A percentile compares a stretch with the other conserved stretches of the same genome.
Evolutionary conservation across 2,113 vertebrate genomes (phyloP).

Genomic region (Eubucco bourcierii): DNA sequence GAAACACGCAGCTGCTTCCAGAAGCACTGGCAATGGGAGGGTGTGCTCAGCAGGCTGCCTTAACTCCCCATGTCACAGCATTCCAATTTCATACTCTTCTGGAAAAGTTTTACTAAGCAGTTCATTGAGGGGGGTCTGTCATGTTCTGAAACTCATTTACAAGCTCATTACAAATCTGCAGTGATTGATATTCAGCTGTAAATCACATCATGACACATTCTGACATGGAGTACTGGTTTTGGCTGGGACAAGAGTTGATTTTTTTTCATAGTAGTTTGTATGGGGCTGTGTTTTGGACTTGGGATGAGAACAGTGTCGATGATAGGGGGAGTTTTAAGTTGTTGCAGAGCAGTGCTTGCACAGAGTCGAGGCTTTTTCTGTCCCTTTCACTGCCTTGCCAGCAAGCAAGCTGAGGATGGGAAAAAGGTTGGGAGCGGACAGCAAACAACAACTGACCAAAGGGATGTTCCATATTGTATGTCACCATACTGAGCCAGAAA

Average conservation of each 20-base stretch:
- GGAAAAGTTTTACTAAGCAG: neutral
- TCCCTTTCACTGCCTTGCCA: neutral
- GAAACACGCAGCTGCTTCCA: neutral
- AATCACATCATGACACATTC: neutral
- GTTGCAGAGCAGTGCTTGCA: neutral
- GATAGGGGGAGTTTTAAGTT: neutral
- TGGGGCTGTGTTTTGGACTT: neutral
- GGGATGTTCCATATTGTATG: neutral
- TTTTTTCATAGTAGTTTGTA: neutral
- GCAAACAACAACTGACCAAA: neutral
- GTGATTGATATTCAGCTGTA: neutral
- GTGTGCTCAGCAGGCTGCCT: neutral
- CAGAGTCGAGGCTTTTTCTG: neutral
- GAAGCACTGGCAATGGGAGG: neutral
- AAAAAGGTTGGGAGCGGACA: neutral
- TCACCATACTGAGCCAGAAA: neutral
- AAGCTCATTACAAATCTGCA: neutral
- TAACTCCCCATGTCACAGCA: neutral
- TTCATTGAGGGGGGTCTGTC: neutral
- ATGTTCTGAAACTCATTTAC: neutral
- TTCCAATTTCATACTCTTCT: neutral
- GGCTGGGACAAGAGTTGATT: neutral
- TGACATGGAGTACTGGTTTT: neutral
- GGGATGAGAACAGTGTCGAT: neutral
- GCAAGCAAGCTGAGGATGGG: fast-evolving